Percentiles rank a stretch among this genome's conserved stretches.
Evolutionary conservation across 2,888 invertebrate genomes (phyloP).

Genomic region (Abrostola triplasia): DNA sequence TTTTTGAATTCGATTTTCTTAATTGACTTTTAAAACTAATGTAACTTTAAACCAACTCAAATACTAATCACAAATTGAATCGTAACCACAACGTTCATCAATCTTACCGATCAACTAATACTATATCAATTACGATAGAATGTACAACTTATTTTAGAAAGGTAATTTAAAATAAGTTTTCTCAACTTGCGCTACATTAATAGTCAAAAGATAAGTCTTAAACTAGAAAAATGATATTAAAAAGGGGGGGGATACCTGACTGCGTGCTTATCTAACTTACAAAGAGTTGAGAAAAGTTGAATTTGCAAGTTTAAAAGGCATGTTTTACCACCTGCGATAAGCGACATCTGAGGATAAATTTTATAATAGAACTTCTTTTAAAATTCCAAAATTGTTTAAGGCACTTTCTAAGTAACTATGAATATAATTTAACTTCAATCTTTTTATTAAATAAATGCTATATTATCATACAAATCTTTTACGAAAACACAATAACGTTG

Average conservation of each 20-base stretch:
- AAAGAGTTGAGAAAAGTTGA: conserved; percentile 56
- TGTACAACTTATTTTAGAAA: not conserved
- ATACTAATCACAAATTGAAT: conserved; percentile 20
- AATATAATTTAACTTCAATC: not conserved
- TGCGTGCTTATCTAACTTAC: conserved; percentile 50
- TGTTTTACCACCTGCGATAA: conserved; percentile 58
- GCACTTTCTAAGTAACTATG: not conserved
- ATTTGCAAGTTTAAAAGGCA: conserved; percentile 54
- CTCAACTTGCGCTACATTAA: conserved; percentile 5
- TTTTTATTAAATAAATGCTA: not conserved
- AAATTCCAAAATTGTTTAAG: conserved; percentile 19
- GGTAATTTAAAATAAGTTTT: conserved; percentile 4
- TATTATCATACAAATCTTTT: no score
- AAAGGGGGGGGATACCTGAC: conserved; percentile 42
- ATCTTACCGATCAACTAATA: not conserved
- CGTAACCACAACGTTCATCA: conserved; percentile 14
- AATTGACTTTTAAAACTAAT: conserved; percentile 47
- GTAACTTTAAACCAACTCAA: conserved; percentile 44
- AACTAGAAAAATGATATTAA: conserved; percentile 30
- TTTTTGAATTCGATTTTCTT: conserved; percentile 45
- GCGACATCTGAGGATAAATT: conserved; percentile 44
- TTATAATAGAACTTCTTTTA: conserved; percentile 18
- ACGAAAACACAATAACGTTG: not conserved
- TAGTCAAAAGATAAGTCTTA: conserved; percentile 20
- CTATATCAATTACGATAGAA: not conserved